Conservation (phyloP, 2,888 invertebrate genomes). For the Graphium colonna region DNA sequence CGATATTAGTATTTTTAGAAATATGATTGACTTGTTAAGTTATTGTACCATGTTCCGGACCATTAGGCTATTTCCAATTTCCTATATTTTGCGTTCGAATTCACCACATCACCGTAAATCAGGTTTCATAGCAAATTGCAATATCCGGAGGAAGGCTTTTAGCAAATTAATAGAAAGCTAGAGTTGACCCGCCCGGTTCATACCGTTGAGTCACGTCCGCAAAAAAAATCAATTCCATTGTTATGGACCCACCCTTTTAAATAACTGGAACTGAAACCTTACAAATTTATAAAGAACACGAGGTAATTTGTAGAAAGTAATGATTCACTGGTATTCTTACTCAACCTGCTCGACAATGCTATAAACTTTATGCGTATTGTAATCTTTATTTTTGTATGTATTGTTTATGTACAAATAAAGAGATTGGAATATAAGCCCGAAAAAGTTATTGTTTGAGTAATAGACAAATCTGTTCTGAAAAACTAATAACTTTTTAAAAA, state of each 20-base stretch:
- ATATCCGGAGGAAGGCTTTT: conserved; percentile 69
- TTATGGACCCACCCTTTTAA: conserved; percentile 4
- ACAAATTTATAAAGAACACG: not conserved
- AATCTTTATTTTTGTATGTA: too few species aligned
- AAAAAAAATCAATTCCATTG: conserved; percentile 15
- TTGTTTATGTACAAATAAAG: too few species aligned
- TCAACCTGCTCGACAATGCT: too few species aligned
- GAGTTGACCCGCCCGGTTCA: conserved; percentile 26
- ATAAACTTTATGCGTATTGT: too few species aligned
- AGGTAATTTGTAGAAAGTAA: too few species aligned
- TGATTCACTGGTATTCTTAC: too few species aligned
- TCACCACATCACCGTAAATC: conserved; percentile 36
- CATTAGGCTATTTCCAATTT: conserved; percentile 46
- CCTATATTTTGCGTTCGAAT: conserved; percentile 45
- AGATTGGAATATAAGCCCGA: too few species aligned
- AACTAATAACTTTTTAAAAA: too few species aligned
- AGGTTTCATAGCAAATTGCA: conserved; percentile 47
- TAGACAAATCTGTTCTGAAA: too few species aligned
- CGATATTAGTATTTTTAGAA: not conserved
- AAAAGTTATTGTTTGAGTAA: too few species aligned
- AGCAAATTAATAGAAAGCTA: conserved; percentile 53
- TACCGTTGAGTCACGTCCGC: conserved; percentile 45
- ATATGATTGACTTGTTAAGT: conserved; percentile 4
- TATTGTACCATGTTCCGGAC: not conserved
- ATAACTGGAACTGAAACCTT: not conserved